These are phyloP conservation scores for Chrysolina haemoptera DNA, from an alignment of 2,888 invertebrate species.

Conservation along the genomic window DNA sequence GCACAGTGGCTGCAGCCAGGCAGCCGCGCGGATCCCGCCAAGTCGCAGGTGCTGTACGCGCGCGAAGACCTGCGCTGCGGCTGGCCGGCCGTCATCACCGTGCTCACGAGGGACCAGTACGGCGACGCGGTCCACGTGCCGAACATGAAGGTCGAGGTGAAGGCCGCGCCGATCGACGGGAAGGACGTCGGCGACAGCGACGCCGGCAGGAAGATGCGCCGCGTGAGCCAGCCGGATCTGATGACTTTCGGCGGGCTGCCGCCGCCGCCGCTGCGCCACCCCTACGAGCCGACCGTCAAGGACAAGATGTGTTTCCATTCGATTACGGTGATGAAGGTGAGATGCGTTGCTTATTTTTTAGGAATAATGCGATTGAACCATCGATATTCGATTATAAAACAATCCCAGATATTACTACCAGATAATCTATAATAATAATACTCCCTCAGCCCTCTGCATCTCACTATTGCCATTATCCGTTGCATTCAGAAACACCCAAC, in stretches of 20 bases:
- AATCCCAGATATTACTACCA: too few species aligned
- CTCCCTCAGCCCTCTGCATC: too few species aligned
- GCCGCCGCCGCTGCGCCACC: conserved; percentile 77
- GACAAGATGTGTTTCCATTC: conserved; percentile 96
- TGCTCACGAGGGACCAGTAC: conserved; percentile 90
- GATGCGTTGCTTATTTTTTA: background rate
- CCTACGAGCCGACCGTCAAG: conserved; percentile 88
- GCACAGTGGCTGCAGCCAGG: conserved; percentile 97
- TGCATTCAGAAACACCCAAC: too few species aligned
- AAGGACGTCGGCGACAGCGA: conserved; percentile 76
- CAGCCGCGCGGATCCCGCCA: conserved; percentile 89
- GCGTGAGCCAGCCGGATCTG: conserved; percentile 73
- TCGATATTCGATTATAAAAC: too few species aligned
- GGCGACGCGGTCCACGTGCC: conserved; percentile 89
- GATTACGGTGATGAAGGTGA: conserved; percentile 93
- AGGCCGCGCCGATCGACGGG: conserved; percentile 81
- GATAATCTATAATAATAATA: too few species aligned
- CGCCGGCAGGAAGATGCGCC: conserved; percentile 74
- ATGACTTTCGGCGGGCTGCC: conserved; percentile 77
- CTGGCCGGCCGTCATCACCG: conserved; percentile 87
- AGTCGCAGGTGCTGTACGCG: conserved; percentile 87
- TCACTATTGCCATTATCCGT: too few species aligned
- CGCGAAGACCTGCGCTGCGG: conserved; percentile 82
- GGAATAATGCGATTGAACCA: too few species aligned
- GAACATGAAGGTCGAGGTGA: conserved; percentile 87